Evolutionary conservation across 2,113 vertebrate genomes (phyloP).

Genomic region (Neolamprologus tretocephalus): DNA sequence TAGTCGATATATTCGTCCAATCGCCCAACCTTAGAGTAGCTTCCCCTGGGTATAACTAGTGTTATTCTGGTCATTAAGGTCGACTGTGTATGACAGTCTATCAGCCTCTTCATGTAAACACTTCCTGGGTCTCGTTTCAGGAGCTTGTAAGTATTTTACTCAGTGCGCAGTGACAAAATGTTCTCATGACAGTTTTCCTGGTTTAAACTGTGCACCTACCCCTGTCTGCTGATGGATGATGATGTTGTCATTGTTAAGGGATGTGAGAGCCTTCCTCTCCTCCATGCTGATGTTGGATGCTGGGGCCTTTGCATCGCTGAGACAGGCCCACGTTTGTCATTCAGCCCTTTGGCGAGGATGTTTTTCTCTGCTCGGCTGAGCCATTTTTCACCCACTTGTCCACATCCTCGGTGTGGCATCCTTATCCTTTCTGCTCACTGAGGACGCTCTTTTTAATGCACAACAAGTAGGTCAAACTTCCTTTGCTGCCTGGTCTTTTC

Average conservation of each 20-base stretch:
- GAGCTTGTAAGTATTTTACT: background rate
- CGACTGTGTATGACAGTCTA: background rate
- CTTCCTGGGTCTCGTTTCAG: background rate
- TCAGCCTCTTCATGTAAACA: background rate
- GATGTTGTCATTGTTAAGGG: background rate
- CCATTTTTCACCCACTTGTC: background rate
- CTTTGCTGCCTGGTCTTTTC: background rate
- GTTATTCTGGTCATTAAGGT: background rate
- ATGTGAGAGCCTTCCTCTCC: background rate
- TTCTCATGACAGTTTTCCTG: background rate
- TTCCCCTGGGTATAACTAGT: background rate
- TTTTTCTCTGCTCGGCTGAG: background rate
- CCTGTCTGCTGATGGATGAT: background rate
- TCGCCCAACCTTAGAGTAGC: accelerated
- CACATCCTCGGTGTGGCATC: background rate
- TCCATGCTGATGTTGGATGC: background rate
- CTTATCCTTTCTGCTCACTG: background rate
- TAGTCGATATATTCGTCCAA: background rate
- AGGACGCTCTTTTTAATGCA: background rate
- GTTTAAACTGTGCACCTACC: background rate
- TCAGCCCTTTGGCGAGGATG: background rate
- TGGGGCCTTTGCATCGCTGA: accelerated
- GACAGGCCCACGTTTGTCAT: background rate
- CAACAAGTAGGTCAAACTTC: background rate
- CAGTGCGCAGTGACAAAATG: background rate